A percentile compares a stretch with the other conserved stretches of the same genome.
Evolutionary conservation across 2,113 vertebrate genomes (phyloP).

Genomic region (Platysternon megacephalum): DNA sequence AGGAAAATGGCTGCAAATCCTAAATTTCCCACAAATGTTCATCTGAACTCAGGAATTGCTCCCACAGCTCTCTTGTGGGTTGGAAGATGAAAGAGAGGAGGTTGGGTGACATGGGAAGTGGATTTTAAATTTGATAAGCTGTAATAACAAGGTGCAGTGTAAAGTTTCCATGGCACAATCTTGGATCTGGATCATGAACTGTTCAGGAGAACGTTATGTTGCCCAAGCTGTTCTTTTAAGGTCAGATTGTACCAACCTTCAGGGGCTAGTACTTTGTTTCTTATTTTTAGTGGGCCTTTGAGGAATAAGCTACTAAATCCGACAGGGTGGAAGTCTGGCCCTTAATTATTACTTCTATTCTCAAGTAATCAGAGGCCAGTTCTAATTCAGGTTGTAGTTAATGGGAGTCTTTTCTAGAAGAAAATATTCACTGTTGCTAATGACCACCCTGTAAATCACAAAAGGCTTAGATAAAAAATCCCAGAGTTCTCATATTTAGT

Average conservation of each 20-base stretch:
- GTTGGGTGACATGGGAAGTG: background rate
- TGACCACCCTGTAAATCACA: background rate
- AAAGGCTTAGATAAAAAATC: background rate
- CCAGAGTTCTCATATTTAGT: background rate
- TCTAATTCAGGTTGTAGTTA: background rate
- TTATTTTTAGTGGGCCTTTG: background rate
- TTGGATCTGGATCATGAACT: background rate
- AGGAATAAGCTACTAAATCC: background rate
- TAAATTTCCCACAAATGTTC: background rate
- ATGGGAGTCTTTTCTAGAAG: background rate
- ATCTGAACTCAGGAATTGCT: background rate
- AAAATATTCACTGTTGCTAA: background rate
- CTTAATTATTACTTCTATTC: background rate
- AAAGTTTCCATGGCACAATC: fast-evolving
- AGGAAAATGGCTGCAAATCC: background rate
- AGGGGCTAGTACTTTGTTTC: background rate
- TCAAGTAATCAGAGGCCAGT: background rate
- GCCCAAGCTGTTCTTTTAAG: background rate
- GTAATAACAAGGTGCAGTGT: fast-evolving
- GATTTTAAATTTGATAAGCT: background rate
- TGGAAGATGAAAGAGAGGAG: background rate
- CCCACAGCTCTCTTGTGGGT: background rate
- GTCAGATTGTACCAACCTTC: background rate
- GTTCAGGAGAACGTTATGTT: background rate
- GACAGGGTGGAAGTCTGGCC: background rate